A percentile compares a stretch with the other conserved stretches of the same genome.
phyloP scores from a whole-genome alignment of 2,888 invertebrate genomes.

The Pachycephus smyrnensis region DNA sequence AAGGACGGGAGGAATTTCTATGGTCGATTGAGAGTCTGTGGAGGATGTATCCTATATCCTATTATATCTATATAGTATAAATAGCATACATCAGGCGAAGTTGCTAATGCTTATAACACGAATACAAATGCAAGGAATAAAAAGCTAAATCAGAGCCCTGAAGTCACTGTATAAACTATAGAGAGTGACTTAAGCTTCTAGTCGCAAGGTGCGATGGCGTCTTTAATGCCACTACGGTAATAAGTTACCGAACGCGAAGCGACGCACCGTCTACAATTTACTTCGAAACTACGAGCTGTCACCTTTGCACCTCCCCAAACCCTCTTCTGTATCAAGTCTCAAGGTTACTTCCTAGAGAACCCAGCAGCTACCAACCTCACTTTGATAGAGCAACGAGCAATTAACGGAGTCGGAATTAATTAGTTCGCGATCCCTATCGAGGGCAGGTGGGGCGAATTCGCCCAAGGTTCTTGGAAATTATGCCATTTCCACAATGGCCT shows the following conservation, averaged over 20 bases:
- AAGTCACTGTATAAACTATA: neutral
- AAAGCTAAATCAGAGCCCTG: neutral
- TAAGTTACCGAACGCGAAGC: neutral
- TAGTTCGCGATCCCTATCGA: neutral
- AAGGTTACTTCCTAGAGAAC: neutral
- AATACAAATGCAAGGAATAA: neutral
- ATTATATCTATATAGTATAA: neutral
- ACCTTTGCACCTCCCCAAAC: too few species aligned
- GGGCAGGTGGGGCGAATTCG: neutral
- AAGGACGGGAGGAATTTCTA: neutral
- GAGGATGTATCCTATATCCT: neutral
- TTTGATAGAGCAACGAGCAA: neutral
- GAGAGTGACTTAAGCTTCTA: neutral
- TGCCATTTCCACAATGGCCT: neutral
- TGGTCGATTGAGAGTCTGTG: neutral
- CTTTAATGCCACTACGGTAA: neutral
- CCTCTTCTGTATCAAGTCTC: neutral
- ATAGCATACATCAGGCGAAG: neutral
- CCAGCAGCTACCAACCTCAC: neutral
- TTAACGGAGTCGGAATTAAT: neutral
- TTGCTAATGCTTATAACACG: neutral
- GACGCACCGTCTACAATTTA: neutral
- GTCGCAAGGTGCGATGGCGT: neutral
- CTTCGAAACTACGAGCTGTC: neutral
- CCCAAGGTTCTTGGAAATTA: neutral